Percentiles rank a stretch among this genome's conserved stretches.
Evolutionary conservation across 2,888 invertebrate genomes (phyloP).

Genomic region (Neocrepidodera transversa): DNA sequence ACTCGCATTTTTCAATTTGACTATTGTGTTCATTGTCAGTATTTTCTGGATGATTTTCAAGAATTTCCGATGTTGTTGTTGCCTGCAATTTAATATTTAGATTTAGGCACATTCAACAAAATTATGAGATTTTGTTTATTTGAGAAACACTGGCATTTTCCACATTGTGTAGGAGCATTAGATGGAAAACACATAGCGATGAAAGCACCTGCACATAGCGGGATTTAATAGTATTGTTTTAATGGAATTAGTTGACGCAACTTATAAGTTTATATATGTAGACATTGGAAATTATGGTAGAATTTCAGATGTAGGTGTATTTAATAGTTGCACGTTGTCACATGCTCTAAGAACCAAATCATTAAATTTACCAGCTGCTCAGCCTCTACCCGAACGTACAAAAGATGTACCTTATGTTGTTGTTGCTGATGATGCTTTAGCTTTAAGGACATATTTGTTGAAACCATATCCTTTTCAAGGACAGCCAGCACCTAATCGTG

Average conservation of each 20-base stretch:
- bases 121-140: too few species aligned
- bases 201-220: not conserved
- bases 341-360: not conserved
- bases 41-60: slow-evolving; percentile 1
- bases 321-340: not conserved
- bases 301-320: slow-evolving; percentile 2
- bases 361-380: not conserved
- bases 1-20: not conserved
- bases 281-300: slow-evolving; percentile 1
- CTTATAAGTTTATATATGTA: not conserved
- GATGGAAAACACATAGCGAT: too few species aligned
- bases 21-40: slow-evolving; percentile 4
- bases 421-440: slow-evolving; percentile 11
- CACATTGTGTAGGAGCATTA: too few species aligned
- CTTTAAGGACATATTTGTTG: not conserved
- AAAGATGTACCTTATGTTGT: not conserved
- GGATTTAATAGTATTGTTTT: slow-evolving; percentile 4
- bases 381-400: not conserved
- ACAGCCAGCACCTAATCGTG: slow-evolving; percentile 5
- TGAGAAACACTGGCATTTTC: not conserved
- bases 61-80: not conserved
- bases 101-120: slow-evolving; percentile 4
- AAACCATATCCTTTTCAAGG: slow-evolving; percentile 6
- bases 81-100: slow-evolving; percentile 9
- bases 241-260: slow-evolving; percentile 3